A percentile compares a stretch with the other conserved stretches of the same genome.
phyloP scores from a whole-genome alignment of 2,888 invertebrate genomes.

The Camponotus fellah region DNA sequence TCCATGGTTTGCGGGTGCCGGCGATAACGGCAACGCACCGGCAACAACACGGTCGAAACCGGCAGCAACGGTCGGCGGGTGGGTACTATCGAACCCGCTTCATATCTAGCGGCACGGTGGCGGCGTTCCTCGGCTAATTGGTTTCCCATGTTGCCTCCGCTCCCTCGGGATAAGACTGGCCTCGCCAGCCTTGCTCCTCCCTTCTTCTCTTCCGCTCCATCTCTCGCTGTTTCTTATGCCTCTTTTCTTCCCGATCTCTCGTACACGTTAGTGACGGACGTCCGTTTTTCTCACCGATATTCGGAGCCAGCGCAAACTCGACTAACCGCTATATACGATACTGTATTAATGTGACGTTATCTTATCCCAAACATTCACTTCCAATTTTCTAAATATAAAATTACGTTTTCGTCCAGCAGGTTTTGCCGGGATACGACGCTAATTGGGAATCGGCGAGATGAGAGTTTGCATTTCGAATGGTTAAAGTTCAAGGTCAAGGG shows the following conservation, averaged over 20 bases:
- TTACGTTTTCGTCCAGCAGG: no score
- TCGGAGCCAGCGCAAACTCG: background rate
- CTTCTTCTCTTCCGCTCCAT: constrained; percentile 25
- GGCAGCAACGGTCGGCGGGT: constrained; percentile 51
- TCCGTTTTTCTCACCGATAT: constrained; percentile 9
- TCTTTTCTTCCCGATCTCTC: constrained; percentile 42
- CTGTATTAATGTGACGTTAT: background rate
- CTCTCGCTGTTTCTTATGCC: constrained; percentile 36
- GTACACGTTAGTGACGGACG: constrained; percentile 12
- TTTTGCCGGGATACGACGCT: background rate
- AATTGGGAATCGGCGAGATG: constrained; percentile 21
- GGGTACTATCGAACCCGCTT: constrained; percentile 66
- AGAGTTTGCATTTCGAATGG: background rate
- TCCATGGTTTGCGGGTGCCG: constrained; percentile 69
- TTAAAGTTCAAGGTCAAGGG: constrained; percentile 1
- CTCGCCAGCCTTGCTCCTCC: background rate
- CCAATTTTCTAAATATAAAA: background rate
- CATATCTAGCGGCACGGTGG: constrained; percentile 79
- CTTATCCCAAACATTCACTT: background rate
- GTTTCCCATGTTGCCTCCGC: constrained; percentile 84
- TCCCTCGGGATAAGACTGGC: constrained; percentile 82
- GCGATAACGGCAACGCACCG: constrained; percentile 69
- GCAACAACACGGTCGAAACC: constrained; percentile 68
- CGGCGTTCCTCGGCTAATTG: constrained; percentile 84
- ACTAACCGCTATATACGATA: background rate